Evolutionary conservation across 2,888 invertebrate species (phyloP).

Genomic region (Drosophila infuscata): DNA sequence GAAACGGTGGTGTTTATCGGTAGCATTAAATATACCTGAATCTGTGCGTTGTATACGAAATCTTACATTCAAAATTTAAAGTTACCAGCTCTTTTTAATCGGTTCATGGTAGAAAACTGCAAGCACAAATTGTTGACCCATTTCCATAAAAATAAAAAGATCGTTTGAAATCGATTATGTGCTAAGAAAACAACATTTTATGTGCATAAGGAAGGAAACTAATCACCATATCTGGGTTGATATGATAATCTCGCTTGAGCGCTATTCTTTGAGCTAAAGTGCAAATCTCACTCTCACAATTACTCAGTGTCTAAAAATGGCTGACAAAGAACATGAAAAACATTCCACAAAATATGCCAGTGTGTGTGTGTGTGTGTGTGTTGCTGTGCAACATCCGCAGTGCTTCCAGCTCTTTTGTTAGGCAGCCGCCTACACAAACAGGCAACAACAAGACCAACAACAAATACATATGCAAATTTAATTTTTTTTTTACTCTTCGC

Average conservation of each 20-base stretch:
- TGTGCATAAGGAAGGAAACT: constrained; percentile 13
- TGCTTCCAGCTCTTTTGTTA: constrained; percentile 35
- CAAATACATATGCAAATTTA: constrained; percentile 77
- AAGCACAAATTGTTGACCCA: neutral
- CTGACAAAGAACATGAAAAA: constrained; percentile 53
- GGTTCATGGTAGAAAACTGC: neutral
- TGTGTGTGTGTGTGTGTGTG: constrained; percentile 14
- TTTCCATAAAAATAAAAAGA: neutral
- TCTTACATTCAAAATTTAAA: neutral
- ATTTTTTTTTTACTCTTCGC: constrained; percentile 46
- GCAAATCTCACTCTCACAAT: constrained; percentile 24
- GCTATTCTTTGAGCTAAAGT: constrained; percentile 22
- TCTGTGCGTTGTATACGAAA: neutral
- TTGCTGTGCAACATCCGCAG: constrained; percentile 28
- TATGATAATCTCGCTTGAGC: constrained; percentile 35
- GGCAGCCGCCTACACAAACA: constrained; percentile 34
- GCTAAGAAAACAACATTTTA: neutral
- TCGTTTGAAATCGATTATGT: neutral
- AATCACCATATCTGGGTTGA: constrained; percentile 32
- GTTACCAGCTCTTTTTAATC: neutral
- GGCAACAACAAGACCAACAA: constrained; percentile 41
- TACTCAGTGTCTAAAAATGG: constrained; percentile 39
- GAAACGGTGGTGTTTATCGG: too few species aligned
- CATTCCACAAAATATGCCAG: constrained; percentile 27
- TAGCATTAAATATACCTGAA: too few species aligned